These are phyloP conservation scores for Mormyrus hasselquistii DNA, from an alignment of 2,797 vertebrate genomes.

Conservation along the genomic window DNA sequence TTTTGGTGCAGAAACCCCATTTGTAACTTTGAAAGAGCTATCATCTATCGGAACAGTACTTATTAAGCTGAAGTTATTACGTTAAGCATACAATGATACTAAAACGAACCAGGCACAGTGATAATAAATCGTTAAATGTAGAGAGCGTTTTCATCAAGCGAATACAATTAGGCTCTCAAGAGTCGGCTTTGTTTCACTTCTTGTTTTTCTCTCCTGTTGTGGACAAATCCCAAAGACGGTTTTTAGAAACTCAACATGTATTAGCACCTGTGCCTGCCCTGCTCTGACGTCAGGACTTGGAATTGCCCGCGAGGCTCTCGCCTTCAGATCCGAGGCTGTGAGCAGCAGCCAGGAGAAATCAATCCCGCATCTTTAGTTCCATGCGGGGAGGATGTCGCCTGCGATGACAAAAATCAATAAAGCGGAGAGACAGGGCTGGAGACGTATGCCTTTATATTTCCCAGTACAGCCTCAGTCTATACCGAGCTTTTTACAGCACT, in stretches of 20 bases:
- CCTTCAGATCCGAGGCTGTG: conserved; percentile 19
- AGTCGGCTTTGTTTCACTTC: not conserved
- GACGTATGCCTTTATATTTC: not conserved
- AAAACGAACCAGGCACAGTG: not conserved
- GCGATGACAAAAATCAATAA: conserved; percentile 19
- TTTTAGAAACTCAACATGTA: conserved; percentile 8
- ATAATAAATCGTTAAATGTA: not conserved
- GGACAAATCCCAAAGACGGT: not conserved
- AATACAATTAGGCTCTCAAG: not conserved
- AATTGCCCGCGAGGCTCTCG: conserved; percentile 11
- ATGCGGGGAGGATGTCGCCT: conserved; percentile 20
- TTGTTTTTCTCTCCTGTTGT: not conserved
- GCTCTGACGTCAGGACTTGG: conserved; percentile 4
- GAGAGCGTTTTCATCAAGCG: not conserved
- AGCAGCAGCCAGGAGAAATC: conserved; percentile 16
- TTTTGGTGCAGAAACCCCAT: not conserved
- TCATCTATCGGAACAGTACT: not conserved
- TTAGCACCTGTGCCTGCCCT: not conserved
- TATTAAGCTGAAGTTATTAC: not conserved
- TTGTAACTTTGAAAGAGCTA: not conserved
- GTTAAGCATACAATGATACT: not conserved
- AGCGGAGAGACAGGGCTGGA: not conserved
- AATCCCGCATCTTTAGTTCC: not conserved
- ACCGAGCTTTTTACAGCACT: not conserved
- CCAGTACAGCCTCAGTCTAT: not conserved